Conservation (phyloP, 2,888 invertebrate genomes). For the Orthosia cruda region DNA sequence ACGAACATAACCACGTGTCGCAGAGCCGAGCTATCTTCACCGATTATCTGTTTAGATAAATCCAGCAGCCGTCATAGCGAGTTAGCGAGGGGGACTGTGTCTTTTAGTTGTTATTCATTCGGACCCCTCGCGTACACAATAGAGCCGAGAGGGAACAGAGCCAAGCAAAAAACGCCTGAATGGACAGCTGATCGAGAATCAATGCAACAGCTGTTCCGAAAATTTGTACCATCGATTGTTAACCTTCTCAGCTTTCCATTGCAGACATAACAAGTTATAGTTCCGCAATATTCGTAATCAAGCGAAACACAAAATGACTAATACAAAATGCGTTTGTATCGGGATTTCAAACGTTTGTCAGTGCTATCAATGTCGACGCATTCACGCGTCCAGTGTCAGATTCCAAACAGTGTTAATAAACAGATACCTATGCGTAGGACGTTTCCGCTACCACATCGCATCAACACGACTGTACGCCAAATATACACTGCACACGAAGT, state of each 20-base stretch:
- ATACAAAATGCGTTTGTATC: slow-evolving; percentile 56
- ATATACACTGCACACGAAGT: slow-evolving; percentile 69
- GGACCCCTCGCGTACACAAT: slow-evolving; percentile 75
- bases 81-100: slow-evolving; percentile 76
- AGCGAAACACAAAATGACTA: slow-evolving; percentile 62
- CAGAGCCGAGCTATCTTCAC: slow-evolving; percentile 69
- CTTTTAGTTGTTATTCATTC: slow-evolving; percentile 82
- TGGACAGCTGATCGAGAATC: slow-evolving; percentile 40
- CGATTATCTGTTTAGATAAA: slow-evolving; percentile 86
- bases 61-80: slow-evolving; percentile 76
- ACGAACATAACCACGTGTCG: slow-evolving; percentile 66
- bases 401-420: slow-evolving; percentile 75
- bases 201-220: slow-evolving; percentile 66
- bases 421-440: slow-evolving; percentile 78
- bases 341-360: slow-evolving; percentile 63
- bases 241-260: slow-evolving; percentile 41
- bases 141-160: slow-evolving; percentile 61
- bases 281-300: slow-evolving; percentile 60
- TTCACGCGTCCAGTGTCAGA: slow-evolving; percentile 72
- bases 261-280: slow-evolving; percentile 62
- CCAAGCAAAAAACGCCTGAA: slow-evolving; percentile 64
- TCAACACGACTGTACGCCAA: slow-evolving; percentile 72
- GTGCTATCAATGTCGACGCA: slow-evolving; percentile 68
- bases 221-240: slow-evolving; percentile 48
- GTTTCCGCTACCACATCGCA: slow-evolving; percentile 76